Evolutionary conservation across 2,888 invertebrate genomes (phyloP), one percentile per base, ranked within the genome.

Genomic region (Barypeithes pellucidus): DNA sequence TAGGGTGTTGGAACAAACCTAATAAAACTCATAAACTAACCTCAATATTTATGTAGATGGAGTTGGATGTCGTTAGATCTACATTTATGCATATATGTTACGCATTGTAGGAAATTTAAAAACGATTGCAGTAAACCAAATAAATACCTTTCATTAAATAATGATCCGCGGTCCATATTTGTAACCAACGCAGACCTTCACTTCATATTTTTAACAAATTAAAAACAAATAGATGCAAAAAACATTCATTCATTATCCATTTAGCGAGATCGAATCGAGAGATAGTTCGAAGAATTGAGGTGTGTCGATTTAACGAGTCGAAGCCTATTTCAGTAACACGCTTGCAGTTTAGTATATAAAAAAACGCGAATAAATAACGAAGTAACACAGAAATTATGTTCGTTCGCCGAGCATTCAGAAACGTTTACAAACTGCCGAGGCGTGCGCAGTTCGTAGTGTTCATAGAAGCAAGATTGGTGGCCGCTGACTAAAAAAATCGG

Each of bases 241-340:
- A 63, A 33, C 47, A 59, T 18, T 59, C 67, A 67, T 67, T 59
- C n/a, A 59, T 3, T 22, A 43, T 33, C 43, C 59, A 59, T 67
- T 67, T 29, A 45, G 43, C 45, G 43, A 67, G 67, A 67, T 67
- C 67, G 12, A 59, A 59, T 57, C 16, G 57, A 67, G 29, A 67
- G 67, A 67, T 67, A 67, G 33, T 67, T 67, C 67, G 16, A 29
- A 36, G 43, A 57, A 59, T 41, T 45, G 45, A 67, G 67, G 67
- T 67, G 67, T 67, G 67, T 29, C 67, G 59, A 29, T 16, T 33
- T 59, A 67, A 67, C 45, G 67, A 67, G 57, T 57, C 47, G 33
- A 33, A 63, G 47, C 36, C 33, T 63, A 63, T 63, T 63, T 63
- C 50, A 16, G 36, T 50, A 63, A 36, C 33, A n/a, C 14, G 33